phyloP scores from a whole-genome alignment of 2,797 vertebrate species.

The Leptatherina wallacei region DNA sequence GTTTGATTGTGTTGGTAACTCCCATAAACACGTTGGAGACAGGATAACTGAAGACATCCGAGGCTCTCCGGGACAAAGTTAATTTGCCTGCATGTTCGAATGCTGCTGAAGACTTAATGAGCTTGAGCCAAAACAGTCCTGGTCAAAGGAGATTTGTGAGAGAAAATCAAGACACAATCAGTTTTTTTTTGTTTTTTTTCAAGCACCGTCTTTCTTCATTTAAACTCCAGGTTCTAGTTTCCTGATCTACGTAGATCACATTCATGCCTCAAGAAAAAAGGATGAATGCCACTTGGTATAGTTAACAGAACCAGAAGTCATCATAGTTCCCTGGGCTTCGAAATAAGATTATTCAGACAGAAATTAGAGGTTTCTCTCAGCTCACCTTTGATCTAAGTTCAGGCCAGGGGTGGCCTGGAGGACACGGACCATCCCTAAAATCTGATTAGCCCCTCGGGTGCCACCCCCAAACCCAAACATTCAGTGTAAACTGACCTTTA shows the following conservation, averaged over 20 bases:
- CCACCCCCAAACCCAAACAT: no score
- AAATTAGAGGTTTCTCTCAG: background rate
- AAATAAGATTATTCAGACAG: background rate
- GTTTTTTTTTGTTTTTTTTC: background rate
- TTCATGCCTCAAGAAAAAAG: background rate
- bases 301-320: no score
- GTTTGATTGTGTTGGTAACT: slow-evolving; percentile 8
- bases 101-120: slow-evolving; percentile 41
- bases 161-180: background rate
- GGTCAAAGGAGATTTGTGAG: background rate
- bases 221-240: background rate
- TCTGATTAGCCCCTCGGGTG: no score
- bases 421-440: no score
- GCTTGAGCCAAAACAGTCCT: slow-evolving; percentile 11
- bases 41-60: slow-evolving; percentile 36
- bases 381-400: background rate
- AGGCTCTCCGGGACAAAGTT: slow-evolving; percentile 24
- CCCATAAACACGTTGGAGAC: background rate
- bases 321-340: no score
- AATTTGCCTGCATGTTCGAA: slow-evolving; percentile 27
- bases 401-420: no score
- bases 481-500: no score
- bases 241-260: background rate
- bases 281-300: background rate
- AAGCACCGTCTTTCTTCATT: background rate